These are phyloP conservation scores for Harlomillsia oculata DNA, from an alignment of 1,140 invertebrate genomes.

Conservation along the genomic window DNA sequence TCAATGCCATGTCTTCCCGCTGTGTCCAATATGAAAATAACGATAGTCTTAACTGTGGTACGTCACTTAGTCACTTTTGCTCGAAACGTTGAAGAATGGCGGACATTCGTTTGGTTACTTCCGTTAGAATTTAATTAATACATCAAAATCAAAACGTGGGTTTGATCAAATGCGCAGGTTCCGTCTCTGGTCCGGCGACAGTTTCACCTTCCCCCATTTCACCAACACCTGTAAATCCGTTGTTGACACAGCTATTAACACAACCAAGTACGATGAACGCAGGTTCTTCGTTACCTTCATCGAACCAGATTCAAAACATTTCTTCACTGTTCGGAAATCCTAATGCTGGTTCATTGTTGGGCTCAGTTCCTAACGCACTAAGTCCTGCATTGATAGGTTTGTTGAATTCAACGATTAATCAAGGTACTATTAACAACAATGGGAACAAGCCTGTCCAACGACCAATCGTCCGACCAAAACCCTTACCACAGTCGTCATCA, in stretches of 20 bases:
- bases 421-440: not conserved
- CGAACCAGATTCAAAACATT: no score
- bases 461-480: not conserved
- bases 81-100: not conserved
- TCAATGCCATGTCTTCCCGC: not conserved
- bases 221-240: no score
- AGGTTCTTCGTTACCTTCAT: no score
- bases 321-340: not conserved
- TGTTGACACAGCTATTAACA: no score
- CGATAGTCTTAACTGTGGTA: not conserved
- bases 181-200: no score
- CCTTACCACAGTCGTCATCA: not conserved
- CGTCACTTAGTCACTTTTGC: not conserved
- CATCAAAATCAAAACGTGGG: no score
- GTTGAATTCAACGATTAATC: not conserved
- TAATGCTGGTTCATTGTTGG: not conserved
- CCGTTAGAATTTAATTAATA: no score
- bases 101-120: not conserved
- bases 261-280: no score
- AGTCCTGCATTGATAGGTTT: no score
- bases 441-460: not conserved
- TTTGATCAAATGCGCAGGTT: no score
- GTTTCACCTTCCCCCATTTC: no score
- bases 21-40: constrained; percentile 4
- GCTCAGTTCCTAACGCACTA: not conserved